Conservation (phyloP, 2,113 vertebrate genomes). For the Oplegnathus fasciatus region DNA sequence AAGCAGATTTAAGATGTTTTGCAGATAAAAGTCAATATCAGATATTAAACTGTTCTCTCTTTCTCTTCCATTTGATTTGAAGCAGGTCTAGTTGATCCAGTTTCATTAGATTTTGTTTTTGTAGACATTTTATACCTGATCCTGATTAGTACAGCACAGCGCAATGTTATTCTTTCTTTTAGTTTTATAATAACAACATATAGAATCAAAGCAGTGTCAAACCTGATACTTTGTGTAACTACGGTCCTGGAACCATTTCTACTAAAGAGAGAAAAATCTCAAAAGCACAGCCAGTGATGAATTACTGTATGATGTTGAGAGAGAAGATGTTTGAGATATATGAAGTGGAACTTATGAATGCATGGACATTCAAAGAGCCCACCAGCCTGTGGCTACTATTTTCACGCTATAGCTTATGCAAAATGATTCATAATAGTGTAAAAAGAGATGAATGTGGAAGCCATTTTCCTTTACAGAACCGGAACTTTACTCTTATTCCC, state of each 20-base stretch:
- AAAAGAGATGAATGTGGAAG: background rate
- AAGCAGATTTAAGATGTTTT: constrained; percentile 16
- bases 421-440: background rate
- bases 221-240: constrained; percentile 14
- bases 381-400: background rate
- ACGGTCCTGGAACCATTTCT: background rate
- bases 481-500: background rate
- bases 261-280: background rate
- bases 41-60: background rate
- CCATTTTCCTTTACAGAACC: background rate
- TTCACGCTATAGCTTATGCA: background rate
- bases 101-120: constrained; percentile 14
- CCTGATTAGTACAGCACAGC: background rate
- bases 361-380: constrained; percentile 1
- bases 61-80: constrained; percentile 21
- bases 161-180: background rate
- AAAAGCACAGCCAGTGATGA: background rate
- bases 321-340: background rate
- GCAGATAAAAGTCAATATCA: background rate
- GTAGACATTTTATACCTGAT: background rate
- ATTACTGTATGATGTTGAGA: background rate
- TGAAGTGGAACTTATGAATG: background rate
- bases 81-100: background rate
- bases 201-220: constrained; percentile 3
- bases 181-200: background rate